Percentiles rank a stretch among this genome's conserved stretches.
phyloP scores from a whole-genome alignment of 2,797 vertebrate species.

The Schizopygopsis malacanthus region DNA sequence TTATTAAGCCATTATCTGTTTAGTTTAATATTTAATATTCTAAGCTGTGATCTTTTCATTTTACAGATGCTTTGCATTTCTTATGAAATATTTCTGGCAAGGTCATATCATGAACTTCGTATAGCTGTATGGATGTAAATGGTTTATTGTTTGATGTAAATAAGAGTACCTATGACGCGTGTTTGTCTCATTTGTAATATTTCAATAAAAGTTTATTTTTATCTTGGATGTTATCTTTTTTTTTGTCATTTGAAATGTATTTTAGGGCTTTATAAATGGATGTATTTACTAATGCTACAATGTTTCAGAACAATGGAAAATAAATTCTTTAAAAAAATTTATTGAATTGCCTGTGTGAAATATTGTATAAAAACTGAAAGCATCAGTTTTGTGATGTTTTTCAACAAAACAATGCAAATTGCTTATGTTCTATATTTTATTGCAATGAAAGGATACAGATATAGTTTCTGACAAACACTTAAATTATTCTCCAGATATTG shows the following conservation, averaged over 20 bases:
- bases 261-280: not conserved
- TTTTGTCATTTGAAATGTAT: not conserved
- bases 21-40: not conserved
- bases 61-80: not conserved
- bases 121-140: constrained; percentile 20
- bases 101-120: not conserved
- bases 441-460: constrained; percentile 84
- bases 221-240: not conserved
- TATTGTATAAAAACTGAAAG: not conserved
- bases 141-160: constrained; percentile 27
- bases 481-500: constrained; percentile 81
- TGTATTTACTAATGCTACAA: not conserved
- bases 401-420: constrained; percentile 28
- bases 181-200: constrained; percentile 18
- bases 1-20: not conserved
- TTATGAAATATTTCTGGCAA: not conserved
- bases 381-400: not conserved
- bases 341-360: not conserved
- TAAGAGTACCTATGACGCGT: not conserved
- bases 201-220: constrained; percentile 40
- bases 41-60: not conserved
- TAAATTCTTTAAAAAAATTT: no score
- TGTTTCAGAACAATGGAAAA: not conserved
- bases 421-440: constrained; percentile 79
- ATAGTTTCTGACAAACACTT: constrained; percentile 79